Evolutionary conservation across 2,797 vertebrate species (phyloP), one percentile per base, ranked within the genome.

Genomic region (Enteromius mattozi): DNA sequence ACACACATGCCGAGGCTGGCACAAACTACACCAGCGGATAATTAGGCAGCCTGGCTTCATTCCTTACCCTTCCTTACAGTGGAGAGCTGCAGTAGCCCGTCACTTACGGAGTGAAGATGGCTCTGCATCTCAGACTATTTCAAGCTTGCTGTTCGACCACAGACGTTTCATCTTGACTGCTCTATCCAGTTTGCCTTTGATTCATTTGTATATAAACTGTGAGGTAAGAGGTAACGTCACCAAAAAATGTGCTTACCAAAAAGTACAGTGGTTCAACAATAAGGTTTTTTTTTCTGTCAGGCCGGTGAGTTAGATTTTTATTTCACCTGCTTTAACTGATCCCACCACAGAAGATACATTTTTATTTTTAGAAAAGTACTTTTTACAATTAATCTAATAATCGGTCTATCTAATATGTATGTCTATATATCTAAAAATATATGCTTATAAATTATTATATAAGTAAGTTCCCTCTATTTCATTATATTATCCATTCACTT

Each of bases 21-120:
- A 85, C 70, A 86, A 87, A 82, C 45, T 79, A 81, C 78, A 85
- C 81, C 82, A 65, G 82, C 63, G 82, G 88, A 87, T 91, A 89
- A 93, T 91, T 91, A 90, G 88, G 91, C 56, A 89, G 84, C 89
- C 68, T 68, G 83, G 78, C 85, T 85, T 88, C 87, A 87, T 86
- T 88, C 83, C 75, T 86, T 84, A 83, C 83, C 81, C 87, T 81
- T 81, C 24, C 69, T 85, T 85, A 85, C 87, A 86, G 86, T 54
- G 83, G 81, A 86, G 81, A 88, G 85, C 86, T 78, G 49, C 85
- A 81, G 86, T 85, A 66, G 77, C 78, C 87, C 82, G 76, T 86
- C 85, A 87, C 85, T 85, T 81, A 88, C 27, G 42, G 79, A 84
- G 80, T 80, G 80, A 85, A 87, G 77, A 82, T 78, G 81, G 70